Base-by-base conservation (phyloP, 2,888 invertebrate species). In the Oxyteleia sp. region DNA sequence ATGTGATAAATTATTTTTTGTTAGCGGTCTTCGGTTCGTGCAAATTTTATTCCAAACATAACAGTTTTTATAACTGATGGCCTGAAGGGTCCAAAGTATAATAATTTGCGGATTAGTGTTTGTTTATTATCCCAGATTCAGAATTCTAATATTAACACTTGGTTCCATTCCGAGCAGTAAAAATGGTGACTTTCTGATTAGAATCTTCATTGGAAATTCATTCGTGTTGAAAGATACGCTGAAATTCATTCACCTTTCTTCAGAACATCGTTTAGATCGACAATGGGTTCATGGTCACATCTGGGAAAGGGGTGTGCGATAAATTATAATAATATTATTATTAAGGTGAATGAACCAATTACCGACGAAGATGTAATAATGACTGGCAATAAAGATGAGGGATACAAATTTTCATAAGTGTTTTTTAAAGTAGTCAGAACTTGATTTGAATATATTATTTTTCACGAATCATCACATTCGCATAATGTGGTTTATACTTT, bases 241-340 rank as follows among this genome's bases (percentile, higher is more conserved):
- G 16, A 26, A 41, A 49, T 59, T 76, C 61, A 61, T 68, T 61
- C 26, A 49, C 38, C 16, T 20, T 74, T 75, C 55, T 75, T 11
- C 16, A 51, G 23, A 55, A 55, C 29, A n/a, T 49, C 75, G 43
- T 55, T 32, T 55, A 29, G 59, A 51, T 43, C 51, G 16, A 43
- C 51, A 76, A 53, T 63, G 29, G 47, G 78, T 78, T 78, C 78
- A 78, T 53, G 78, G 78, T 32, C 78, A 69, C 16, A 26, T 74
- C 29, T 11, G 29, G 5, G 29, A 4, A 0, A 38, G 5, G 29
- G 4, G 0, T 10, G 35, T 43, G 16, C 41, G 43, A 29, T 53
- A 7, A 23, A 55, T 55, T 59, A 55, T 45, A 55, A 53, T 49
- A 43, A 72, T 29, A 41, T 51, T 38, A 63, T 74, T 49, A 57